Percentiles rank a stretch among this genome's conserved stretches.
phyloP scores from a whole-genome alignment of 1,140 invertebrate species.

The Mylabris phalerata region DNA sequence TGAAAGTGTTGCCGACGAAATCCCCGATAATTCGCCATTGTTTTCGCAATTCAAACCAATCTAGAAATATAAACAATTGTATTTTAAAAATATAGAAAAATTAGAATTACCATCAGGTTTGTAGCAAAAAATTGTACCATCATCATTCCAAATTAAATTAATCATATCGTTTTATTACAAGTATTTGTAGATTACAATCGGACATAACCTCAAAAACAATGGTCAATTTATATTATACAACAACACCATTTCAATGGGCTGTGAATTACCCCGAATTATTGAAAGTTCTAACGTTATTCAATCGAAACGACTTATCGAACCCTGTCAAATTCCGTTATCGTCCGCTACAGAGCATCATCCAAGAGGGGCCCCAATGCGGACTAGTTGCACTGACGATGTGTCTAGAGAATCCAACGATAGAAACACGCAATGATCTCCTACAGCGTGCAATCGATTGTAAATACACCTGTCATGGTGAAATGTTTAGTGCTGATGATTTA shows the following conservation, averaged over 20 bases:
- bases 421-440: constrained; percentile 52
- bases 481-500: constrained; percentile 73
- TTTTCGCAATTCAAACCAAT: constrained; percentile 31
- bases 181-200: too few relatives aligned
- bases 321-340: constrained; percentile 30
- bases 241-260: constrained; percentile 22
- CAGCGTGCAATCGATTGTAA: constrained; percentile 52
- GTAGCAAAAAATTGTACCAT: too few relatives aligned
- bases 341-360: constrained; percentile 27
- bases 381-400: constrained; percentile 74
- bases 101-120: too few relatives aligned
- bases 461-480: constrained; percentile 75
- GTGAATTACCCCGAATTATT: constrained; percentile 35
- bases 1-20: constrained; percentile 27
- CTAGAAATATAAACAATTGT: constrained; percentile 8
- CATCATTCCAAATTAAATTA: too few relatives aligned
- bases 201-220: too few relatives aligned
- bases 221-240: constrained; percentile 11
- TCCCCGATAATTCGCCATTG: constrained; percentile 34
- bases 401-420: constrained; percentile 51
- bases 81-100: too few relatives aligned
- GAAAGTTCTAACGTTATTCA: constrained; percentile 31
- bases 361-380: constrained; percentile 66
- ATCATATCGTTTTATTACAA: too few relatives aligned
- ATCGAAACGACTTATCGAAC: constrained; percentile 27